These are phyloP conservation scores for Mareca penelope DNA, from an alignment of 2,797 vertebrate genomes.

Conservation along the genomic window DNA sequence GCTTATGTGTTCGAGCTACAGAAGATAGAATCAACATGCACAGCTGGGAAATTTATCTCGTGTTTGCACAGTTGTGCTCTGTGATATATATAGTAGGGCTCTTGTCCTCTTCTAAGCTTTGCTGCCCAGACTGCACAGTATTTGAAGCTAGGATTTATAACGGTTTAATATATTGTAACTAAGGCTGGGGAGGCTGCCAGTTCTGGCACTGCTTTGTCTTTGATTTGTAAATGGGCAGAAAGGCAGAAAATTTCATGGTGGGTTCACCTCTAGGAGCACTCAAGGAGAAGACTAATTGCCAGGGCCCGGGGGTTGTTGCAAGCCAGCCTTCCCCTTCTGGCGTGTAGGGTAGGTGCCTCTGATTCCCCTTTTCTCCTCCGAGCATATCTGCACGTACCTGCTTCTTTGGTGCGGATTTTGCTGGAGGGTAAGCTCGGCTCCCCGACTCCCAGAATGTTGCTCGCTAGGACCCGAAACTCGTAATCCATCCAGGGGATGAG, in stretches of 20 bases:
- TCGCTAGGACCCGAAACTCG: conserved; percentile 92
- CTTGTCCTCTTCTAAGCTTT: neutral
- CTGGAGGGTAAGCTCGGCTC: conserved; percentile 92
- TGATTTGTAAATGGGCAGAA: neutral
- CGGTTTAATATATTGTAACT: neutral
- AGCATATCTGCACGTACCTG: conserved; percentile 78
- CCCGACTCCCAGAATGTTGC: conserved; percentile 93
- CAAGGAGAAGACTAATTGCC: neutral
- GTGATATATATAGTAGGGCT: neutral
- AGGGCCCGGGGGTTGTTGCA: neutral
- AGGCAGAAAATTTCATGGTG: neutral
- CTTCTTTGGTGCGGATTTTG: conserved; percentile 89
- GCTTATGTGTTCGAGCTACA: neutral
- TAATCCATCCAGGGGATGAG: conserved; percentile 97
- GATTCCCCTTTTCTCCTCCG: neutral
- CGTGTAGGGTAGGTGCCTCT: too few species aligned
- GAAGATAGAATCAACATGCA: neutral
- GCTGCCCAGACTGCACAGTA: neutral
- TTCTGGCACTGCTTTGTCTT: neutral
- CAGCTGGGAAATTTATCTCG: neutral
- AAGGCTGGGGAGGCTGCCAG: neutral
- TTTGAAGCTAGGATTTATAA: neutral
- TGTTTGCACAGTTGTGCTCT: neutral
- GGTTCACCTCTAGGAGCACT: neutral
- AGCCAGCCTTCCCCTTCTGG: neutral